A percentile compares a stretch with the other conserved stretches of the same genome.
These are phyloP conservation scores for Hyperoplus lanceolatus DNA, from an alignment of 2,797 vertebrate genomes.

Conservation along the genomic window DNA sequence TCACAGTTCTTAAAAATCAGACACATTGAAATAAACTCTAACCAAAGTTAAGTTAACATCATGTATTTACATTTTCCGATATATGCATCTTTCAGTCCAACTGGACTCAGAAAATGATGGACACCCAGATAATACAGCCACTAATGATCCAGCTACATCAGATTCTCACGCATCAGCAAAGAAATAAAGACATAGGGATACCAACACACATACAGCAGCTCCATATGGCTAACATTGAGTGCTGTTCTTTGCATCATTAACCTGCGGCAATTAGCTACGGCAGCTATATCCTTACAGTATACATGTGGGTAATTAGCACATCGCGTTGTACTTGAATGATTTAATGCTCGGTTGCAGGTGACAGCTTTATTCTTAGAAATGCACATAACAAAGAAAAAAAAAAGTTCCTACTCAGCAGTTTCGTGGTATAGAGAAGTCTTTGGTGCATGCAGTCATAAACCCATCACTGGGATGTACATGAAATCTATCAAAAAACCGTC, in stretches of 20 bases:
- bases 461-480: conserved; percentile 9
- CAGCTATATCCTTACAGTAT: conserved; percentile 26
- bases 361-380: not conserved
- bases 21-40: conserved; percentile 6
- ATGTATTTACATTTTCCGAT: not conserved
- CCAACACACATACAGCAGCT: conserved; percentile 23
- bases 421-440: not conserved
- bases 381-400: not conserved
- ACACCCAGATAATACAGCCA: conserved; percentile 26
- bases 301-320: conserved; percentile 26
- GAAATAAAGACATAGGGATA: conserved; percentile 36
- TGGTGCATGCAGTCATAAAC: conserved; percentile 11
- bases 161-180: conserved; percentile 18
- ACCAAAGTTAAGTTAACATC: conserved; percentile 15
- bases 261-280: conserved; percentile 34
- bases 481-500: conserved; percentile 27
- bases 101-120: conserved; percentile 25
- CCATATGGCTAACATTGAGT: conserved; percentile 50
- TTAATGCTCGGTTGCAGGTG: not conserved
- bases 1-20: not conserved
- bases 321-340: not conserved
- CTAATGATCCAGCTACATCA: conserved; percentile 10
- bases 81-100: conserved; percentile 18
- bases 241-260: conserved; percentile 51
- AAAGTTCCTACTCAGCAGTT: not conserved